These are phyloP conservation scores for Nomada ruficornis DNA, from an alignment of 2,888 invertebrate genomes.

Conservation along the genomic window DNA sequence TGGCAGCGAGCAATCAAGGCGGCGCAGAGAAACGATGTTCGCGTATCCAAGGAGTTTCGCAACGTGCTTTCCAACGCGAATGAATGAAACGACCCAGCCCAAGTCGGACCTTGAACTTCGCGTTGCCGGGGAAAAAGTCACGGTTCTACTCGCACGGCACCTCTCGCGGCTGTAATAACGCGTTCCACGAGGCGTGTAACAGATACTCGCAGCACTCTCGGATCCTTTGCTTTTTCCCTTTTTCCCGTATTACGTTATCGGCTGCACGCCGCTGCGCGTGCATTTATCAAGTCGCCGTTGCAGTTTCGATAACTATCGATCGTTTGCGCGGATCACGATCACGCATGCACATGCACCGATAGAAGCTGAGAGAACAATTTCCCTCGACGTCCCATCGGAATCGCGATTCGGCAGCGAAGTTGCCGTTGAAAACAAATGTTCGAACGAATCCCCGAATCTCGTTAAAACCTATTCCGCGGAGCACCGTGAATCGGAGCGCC, in stretches of 20 bases:
- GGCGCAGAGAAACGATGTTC: background rate
- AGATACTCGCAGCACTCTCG: constrained; percentile 62
- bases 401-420: no score
- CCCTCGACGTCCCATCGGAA: no score
- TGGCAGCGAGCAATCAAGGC: no score
- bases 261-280: constrained; percentile 44
- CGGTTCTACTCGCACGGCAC: constrained; percentile 60
- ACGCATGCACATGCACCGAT: background rate
- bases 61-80: constrained; percentile 71
- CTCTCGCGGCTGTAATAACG: constrained; percentile 76
- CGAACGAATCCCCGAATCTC: no score
- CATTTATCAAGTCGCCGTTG: constrained; percentile 60
- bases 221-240: constrained; percentile 60
- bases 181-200: constrained; percentile 75
- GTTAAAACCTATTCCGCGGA: no score
- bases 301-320: constrained; percentile 64
- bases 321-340: constrained; percentile 65
- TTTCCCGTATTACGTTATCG: constrained; percentile 74
- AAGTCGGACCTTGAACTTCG: constrained; percentile 77
- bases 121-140: constrained; percentile 59
- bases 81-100: constrained; percentile 77
- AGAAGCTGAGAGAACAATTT: no score
- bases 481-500: background rate
- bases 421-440: no score
- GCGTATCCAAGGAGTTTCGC: background rate